Evolutionary conservation across 1,140 invertebrate genomes (phyloP), one percentile per base, ranked within the genome.

Genomic region (Dendrolimus kikuchii): DNA sequence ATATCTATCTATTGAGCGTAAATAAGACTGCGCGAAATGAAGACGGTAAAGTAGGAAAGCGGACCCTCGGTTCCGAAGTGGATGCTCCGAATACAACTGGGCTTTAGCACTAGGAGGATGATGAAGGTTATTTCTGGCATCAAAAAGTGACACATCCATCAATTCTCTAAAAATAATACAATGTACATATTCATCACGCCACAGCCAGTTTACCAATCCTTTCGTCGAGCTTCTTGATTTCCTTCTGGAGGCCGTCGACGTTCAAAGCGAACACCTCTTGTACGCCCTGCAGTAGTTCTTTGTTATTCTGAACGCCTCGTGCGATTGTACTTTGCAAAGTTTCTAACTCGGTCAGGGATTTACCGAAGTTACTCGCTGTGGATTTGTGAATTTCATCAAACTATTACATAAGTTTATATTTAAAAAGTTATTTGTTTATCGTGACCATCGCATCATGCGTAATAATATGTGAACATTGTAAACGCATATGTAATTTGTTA

Each of bases 351-450:
- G 91, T 91, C 49, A 97, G 81, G 6, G 95, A 94, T 82, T 95
- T 95, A 40, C 92, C 92, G 71, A 97, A 97, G 74, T 95, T 93
- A 51, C 92, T 91, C 60, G 95, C 95, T 97, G 81, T 45, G 90
- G 91, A 66, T 57, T 58, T 48, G 70, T 58, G 60, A 54, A 36
- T 38, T 45, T 3, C 23, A 23, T 23, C 3, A 23, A 23, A 23
- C 23, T 23, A 23, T 3, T 23, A 23, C 3, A 23, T 3, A 23
- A 23, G 23, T 23, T 23, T 23, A 1, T 23, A 23, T 23, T 23
- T n/a, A n/a, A 23, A 23, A 23, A 23, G 23, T 3, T 23, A 3
- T 23, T 23, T 23, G 23, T 23, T 23, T 23, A 23, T 23, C 3
- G 23, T 23, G 23, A 23, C 23, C 1, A 23, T 23, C 1, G 23